Evolutionary conservation across 2,113 vertebrate species (phyloP), one percentile per base, ranked within the genome.

Genomic region (Nyctereutes procyonoides): DNA sequence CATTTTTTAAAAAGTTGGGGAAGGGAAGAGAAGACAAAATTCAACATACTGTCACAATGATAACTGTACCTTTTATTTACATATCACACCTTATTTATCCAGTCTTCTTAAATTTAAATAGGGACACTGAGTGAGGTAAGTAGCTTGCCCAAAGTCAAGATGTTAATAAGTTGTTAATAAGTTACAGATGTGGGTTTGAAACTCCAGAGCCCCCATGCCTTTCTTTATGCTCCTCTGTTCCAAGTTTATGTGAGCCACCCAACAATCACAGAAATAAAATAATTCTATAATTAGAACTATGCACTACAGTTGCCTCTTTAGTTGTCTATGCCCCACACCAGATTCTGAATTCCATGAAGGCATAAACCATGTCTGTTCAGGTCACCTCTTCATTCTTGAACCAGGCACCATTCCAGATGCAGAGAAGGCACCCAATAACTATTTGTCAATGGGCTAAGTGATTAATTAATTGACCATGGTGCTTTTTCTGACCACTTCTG

Each of bases 201-300:
- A 62, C 15, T 82, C 77, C 48, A 83, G 17, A 55, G 22, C 60
- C 73, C n/a, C 83, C 12, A 15, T 1, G 12, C 43, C 43, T 88
- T 62, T 88, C 53, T 26, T 20, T 26, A 22, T 20, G 55, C 14
- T n/a, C 85, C 6, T 60, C 79, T 71, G 53, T 16, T 74, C 69
- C 17, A 82, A 51, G 32, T 85, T 73, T 76, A n/a, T 16, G 0
- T 53, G 85, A 91, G 38, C 63, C 38, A 67, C 32, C 51, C 77
- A 87, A 91, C 8, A 77, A 92, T 43, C 89, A 28, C 56, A 76
- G 67, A 96, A 96, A 56, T 58, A 63, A 96, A 83, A 26, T 14
- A 53, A 71, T 84, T 96, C 93, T 95, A 96, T 94, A 97, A 88
- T 95, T 76, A 95, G 73, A 92, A 67, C 19, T 65, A 32, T 63